Evolutionary conservation across 1,140 invertebrate species (phyloP).

Genomic region (Plectus sambesii): DNA sequence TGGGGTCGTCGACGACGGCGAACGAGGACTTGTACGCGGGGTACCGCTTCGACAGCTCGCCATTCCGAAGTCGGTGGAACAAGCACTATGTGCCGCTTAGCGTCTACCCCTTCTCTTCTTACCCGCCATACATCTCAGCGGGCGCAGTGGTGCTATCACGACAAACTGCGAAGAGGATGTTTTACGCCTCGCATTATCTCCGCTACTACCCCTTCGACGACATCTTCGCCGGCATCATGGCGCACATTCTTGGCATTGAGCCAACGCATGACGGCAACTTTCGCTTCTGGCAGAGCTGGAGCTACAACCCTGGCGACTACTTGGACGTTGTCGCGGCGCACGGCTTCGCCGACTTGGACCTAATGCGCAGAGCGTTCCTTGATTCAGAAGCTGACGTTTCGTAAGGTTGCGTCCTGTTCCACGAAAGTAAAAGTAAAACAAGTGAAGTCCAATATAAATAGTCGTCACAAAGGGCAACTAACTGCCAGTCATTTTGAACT

Average conservation of each 20-base stretch:
- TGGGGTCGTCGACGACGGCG: slow-evolving; percentile 9
- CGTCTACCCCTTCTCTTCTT: slow-evolving; percentile 32
- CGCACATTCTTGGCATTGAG: slow-evolving; percentile 23
- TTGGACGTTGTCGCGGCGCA: no score
- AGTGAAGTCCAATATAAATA: no score
- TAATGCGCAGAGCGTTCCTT: no score
- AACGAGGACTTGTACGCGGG: slow-evolving; percentile 35
- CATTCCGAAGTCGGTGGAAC: slow-evolving; percentile 29
- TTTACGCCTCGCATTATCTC: slow-evolving; percentile 27
- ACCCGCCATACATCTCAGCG: slow-evolving; percentile 40
- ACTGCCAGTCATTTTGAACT: no score
- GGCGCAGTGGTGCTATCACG: slow-evolving; percentile 33
- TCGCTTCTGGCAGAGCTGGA: slow-evolving; percentile 23
- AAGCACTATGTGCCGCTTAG: slow-evolving; percentile 38
- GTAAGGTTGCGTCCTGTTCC: no score
- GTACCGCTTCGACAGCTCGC: slow-evolving; percentile 34
- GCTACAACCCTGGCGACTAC: no score
- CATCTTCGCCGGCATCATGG: slow-evolving; percentile 33
- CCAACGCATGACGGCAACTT: slow-evolving; percentile 20
- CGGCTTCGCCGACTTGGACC: no score
- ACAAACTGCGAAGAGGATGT: slow-evolving; percentile 32
- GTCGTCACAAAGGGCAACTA: no score
- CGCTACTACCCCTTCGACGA: slow-evolving; percentile 35
- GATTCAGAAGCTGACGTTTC: no score
- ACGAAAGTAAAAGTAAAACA: no score